Base-by-base conservation (phyloP, 2,888 invertebrate species). In the Cryptus armator region DNA sequence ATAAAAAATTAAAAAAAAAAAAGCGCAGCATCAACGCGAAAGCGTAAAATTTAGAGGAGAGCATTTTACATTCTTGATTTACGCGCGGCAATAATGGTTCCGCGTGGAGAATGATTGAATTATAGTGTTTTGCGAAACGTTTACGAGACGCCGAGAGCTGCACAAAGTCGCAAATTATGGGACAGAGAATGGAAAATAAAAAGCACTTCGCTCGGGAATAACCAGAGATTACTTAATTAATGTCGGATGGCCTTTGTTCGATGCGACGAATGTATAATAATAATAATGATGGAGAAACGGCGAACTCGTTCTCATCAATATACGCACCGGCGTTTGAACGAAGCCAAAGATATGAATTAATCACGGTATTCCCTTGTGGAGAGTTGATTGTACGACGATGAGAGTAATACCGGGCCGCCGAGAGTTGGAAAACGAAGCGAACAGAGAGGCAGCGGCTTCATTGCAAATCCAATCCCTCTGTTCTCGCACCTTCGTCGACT, bases 311-410 rank as follows among this genome's bases (percentile, higher is more conserved):
- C 12, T 56, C 10, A 56, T 24, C 24, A 56, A 5, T 24, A 12
- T 24, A 12, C 19, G 24, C 4, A 24, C 24, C 19, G 3, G 56
- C 56, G 56, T 37, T 24, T 24, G 24, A 12, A 24, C 56, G 19
- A 56, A 56, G 24, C 56, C 10, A 24, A 56, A 56, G 24, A 56
- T 56, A 24, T 56, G 19, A 56, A 56, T 56, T 56, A 56, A 56
- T 56, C 24, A 24, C 19, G 24, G 19, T 1, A 24, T 56, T 56
- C 56, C 24, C 56, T 56, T 24, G 24, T 56, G n/a, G 56, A 56
- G 24, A 56, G 24, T 24, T 56, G 56, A 56, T 56, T 53, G 53
- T 53, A 10, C 56, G 24, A 3, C 19, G 56, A 19, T 19, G 9
- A 56, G 56, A 24, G 2, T 37, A 37, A 37, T 37, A 24, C 24